Conservation (phyloP, 2,113 vertebrate genomes). For the Mirza zaza region DNA sequence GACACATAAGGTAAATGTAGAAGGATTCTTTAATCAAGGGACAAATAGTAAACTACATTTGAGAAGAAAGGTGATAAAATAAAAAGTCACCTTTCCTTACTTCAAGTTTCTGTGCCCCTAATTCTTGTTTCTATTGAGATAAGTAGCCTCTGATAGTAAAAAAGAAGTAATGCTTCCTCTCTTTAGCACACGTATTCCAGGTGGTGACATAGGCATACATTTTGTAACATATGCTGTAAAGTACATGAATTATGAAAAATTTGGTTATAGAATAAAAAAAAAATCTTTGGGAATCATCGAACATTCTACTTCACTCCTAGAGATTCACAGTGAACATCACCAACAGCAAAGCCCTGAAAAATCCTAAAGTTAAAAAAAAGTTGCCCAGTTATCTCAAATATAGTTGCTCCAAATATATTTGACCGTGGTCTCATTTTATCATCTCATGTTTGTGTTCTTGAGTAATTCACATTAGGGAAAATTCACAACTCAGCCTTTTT, state of each 20-base stretch:
- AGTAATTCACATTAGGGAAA: not conserved
- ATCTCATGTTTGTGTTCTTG: not conserved
- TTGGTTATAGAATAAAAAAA: not conserved
- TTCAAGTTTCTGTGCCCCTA: not conserved
- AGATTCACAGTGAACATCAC: not conserved
- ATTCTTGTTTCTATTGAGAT: not conserved
- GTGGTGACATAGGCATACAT: not conserved
- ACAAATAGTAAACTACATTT: not conserved
- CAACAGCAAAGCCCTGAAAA: not conserved
- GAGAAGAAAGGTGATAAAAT: not conserved
- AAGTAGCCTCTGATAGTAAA: not conserved
- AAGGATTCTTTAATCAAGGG: not conserved
- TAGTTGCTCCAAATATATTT: not conserved
- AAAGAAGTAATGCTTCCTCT: not conserved
- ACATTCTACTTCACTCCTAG: not conserved
- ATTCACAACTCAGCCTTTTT: not conserved
- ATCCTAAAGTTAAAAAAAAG: not conserved
- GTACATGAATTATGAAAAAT: not conserved
- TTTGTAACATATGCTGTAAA: not conserved
- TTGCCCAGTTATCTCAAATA: not conserved
- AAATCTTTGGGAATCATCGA: not conserved
- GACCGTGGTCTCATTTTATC: not conserved
- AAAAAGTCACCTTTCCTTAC: not conserved
- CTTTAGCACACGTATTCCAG: not conserved
- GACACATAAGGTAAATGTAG: not conserved